Evolutionary conservation across 2,113 vertebrate genomes (phyloP).

Genomic region (Cynopterus brachyotis): DNA sequence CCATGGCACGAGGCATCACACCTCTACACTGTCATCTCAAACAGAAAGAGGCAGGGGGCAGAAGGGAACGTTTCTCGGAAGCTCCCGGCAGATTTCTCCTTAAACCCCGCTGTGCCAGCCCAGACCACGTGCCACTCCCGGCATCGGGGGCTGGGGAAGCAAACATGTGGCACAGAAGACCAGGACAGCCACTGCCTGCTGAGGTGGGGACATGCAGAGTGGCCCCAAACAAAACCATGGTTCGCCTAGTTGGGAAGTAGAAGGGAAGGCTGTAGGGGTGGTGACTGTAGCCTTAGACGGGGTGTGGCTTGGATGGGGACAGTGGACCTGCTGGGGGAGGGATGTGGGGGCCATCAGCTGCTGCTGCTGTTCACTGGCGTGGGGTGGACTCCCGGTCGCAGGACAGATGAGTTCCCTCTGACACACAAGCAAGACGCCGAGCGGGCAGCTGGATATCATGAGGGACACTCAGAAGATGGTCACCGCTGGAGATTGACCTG

Average conservation of each 20-base stretch:
- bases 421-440: background rate
- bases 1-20: background rate
- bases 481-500: accelerated
- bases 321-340: too few relatives aligned
- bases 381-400: too few relatives aligned
- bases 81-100: background rate
- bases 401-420: background rate
- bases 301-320: too few relatives aligned
- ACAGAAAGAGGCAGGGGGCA: background rate
- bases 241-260: background rate
- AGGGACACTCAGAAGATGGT: accelerated
- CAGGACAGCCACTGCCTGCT: background rate
- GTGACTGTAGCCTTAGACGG: accelerated
- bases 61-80: background rate
- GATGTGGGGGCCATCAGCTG: background rate
- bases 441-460: accelerated
- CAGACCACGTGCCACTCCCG: background rate
- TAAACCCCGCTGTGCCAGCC: too few relatives aligned
- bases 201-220: accelerated
- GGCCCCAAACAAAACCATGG: background rate
- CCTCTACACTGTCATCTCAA: background rate
- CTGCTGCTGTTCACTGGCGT: background rate
- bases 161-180: accelerated
- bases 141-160: background rate
- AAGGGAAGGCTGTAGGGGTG: background rate